Percentiles rank a stretch among this genome's conserved stretches.
phyloP scores from a whole-genome alignment of 2,888 invertebrate genomes.

The Chorisops tibialis region DNA sequence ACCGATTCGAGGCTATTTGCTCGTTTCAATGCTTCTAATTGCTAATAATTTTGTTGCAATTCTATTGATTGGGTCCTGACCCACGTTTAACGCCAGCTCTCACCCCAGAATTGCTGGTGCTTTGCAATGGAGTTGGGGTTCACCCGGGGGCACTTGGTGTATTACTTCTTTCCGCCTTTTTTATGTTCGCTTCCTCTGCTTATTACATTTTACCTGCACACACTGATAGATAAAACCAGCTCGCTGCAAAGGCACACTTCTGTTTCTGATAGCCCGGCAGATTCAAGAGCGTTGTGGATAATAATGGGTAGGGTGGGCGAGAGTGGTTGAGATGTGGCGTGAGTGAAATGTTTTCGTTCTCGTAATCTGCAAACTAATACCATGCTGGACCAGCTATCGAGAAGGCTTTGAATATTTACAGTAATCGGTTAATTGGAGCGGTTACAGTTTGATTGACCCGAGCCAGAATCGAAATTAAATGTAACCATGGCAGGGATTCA shows the following conservation, averaged over 20 bases:
- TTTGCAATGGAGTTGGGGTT: neutral
- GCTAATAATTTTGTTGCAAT: slow-evolving; percentile 32
- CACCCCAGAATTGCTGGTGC: neutral
- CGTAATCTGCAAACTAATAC: no score
- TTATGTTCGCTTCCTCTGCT: slow-evolving; percentile 8
- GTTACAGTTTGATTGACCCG: slow-evolving; percentile 12
- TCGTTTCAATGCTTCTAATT: slow-evolving; percentile 29
- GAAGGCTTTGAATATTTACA: neutral
- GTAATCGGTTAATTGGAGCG: slow-evolving; percentile 5
- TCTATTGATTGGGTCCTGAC: slow-evolving; percentile 22
- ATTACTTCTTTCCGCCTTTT: slow-evolving; percentile 8
- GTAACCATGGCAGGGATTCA: neutral
- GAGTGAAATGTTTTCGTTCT: no score
- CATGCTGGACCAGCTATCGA: neutral
- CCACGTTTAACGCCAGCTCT: neutral
- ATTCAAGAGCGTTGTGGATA: no score
- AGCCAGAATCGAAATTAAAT: neutral
- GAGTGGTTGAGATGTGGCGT: no score
- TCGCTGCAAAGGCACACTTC: no score
- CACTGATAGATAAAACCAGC: no score
- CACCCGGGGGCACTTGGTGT: no score
- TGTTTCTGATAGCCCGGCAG: no score
- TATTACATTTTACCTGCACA: neutral
- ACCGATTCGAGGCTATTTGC: slow-evolving; percentile 24
- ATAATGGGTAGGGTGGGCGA: no score